Conservation (phyloP, 1,140 invertebrate species). For the Heliconius hewitsoni region DNA sequence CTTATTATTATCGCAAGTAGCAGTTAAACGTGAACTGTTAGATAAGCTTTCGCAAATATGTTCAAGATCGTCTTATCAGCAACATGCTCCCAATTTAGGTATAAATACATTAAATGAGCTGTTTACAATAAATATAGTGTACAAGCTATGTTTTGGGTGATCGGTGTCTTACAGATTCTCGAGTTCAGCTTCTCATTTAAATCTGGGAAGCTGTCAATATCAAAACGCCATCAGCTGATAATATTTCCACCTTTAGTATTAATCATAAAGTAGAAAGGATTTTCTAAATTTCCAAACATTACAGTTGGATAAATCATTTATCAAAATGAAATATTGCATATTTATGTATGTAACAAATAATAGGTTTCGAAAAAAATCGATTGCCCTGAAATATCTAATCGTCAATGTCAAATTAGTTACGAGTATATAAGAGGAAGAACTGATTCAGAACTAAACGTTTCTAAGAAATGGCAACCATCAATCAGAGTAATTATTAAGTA, state of each 20-base stretch:
- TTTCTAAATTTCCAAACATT: no score
- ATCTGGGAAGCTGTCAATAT: not conserved
- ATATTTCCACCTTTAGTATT: not conserved
- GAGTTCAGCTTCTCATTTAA: not conserved
- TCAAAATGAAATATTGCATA: no score
- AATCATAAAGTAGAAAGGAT: not conserved
- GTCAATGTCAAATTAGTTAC: not conserved
- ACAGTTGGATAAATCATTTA: no score
- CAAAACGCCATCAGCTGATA: not conserved
- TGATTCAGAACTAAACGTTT: conserved; percentile 7
- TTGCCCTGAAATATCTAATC: not conserved
- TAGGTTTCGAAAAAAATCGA: not conserved
- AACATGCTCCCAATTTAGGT: not conserved
- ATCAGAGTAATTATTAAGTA: not conserved
- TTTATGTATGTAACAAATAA: not conserved
- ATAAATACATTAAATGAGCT: not conserved
- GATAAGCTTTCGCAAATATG: conserved; percentile 12
- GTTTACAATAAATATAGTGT: not conserved
- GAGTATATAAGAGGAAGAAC: not conserved
- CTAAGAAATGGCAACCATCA: conserved; percentile 12
- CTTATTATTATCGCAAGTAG: not conserved
- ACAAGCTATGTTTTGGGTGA: not conserved
- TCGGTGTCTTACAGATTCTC: no score
- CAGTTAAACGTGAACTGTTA: not conserved
- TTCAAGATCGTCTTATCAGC: conserved; percentile 4